Base-by-base conservation (phyloP, 2,888 invertebrate genomes). In the Napeogenes inachia region DNA sequence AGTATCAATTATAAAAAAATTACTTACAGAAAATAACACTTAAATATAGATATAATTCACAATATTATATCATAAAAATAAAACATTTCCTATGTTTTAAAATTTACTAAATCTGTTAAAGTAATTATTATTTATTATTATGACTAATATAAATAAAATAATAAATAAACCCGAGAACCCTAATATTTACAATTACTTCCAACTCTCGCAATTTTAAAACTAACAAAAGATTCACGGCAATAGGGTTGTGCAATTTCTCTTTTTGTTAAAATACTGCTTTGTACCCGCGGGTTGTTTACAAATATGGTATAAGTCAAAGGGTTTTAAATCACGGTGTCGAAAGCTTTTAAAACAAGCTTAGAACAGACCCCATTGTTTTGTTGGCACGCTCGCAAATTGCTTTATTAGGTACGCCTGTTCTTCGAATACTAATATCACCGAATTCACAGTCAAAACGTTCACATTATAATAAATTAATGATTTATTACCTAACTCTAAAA, bases 291-390 rank as follows among this genome's bases (percentile, higher is more conserved):
- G 75, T 79, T 89, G 89, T 89, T 89, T 90, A 89, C 89, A 87
- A 89, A 89, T 87, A 88, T 86, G 79, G 80, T 80, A 77, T 81
- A 80, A 82, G 82, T 87, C 88, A 89, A 89, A 90, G 89, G 88
- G 89, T 84, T 88, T 89, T 89, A 89, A 90, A 90, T 89, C 89
- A 87, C 80, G 79, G 84, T 78, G 89, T 88, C 84, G 88, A 89
- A 87, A 90, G 89, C 85, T 88, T 87, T 88, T 84, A 85, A 89
- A 89, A 87, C 84, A 87, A 83, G 82, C 87, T 89, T 85, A 88
- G 87, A 89, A 89, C 77, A 77, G 80, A 76, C 74, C 70, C 82
- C 81, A 87, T 90, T 90, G 90, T 90, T 89, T 85, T 89, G 87
- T 82, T 85, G 82, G 85, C 82, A 76, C 82, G 80, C 75, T 81